Conservation (phyloP, 2,113 vertebrate genomes). For the Trinectes maculatus region DNA sequence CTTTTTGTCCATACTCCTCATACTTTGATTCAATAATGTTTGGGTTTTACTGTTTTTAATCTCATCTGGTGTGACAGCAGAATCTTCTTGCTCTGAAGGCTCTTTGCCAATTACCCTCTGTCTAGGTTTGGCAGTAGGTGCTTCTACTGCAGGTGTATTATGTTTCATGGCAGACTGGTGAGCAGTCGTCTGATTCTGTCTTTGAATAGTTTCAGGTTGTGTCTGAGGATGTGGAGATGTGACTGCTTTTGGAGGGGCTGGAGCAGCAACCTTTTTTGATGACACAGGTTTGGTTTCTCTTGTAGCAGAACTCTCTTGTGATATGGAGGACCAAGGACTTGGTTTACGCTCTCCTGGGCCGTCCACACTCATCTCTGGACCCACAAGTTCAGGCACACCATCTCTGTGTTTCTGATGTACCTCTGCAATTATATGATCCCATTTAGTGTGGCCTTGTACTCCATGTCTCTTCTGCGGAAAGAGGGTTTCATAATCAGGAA, state of each 20-base stretch:
- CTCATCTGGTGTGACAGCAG: conserved; percentile 8
- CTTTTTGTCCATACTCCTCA: conserved; percentile 30
- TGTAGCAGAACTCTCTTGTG: conserved; percentile 32
- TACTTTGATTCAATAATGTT: conserved; percentile 8
- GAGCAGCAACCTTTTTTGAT: conserved; percentile 49
- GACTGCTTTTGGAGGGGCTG: conserved; percentile 57
- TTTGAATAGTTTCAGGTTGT: conserved; percentile 27
- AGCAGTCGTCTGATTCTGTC: conserved; percentile 16
- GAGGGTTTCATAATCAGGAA: conserved; percentile 80
- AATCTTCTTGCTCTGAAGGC: conserved; percentile 35
- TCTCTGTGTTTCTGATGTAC: conserved; percentile 75
- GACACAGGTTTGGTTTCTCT: conserved; percentile 42
- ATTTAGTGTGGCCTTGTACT: conserved; percentile 73
- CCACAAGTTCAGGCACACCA: conserved; percentile 7
- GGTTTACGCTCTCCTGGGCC: conserved; percentile 45
- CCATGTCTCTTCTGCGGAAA: conserved; percentile 80
- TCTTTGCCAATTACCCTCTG: conserved; percentile 54
- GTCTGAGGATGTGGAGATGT: conserved; percentile 6
- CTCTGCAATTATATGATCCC: conserved; percentile 82
- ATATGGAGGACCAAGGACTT: conserved; percentile 16
- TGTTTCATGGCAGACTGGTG: conserved; percentile 24
- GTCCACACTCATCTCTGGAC: conserved; percentile 80
- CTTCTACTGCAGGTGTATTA: conserved; percentile 34
- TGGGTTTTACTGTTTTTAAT: conserved; percentile 5
- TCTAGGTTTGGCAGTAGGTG: conserved; percentile 74